These are phyloP conservation scores for Halichoerus grypus DNA, from an alignment of 2,113 vertebrate genomes.

Conservation along the genomic window DNA sequence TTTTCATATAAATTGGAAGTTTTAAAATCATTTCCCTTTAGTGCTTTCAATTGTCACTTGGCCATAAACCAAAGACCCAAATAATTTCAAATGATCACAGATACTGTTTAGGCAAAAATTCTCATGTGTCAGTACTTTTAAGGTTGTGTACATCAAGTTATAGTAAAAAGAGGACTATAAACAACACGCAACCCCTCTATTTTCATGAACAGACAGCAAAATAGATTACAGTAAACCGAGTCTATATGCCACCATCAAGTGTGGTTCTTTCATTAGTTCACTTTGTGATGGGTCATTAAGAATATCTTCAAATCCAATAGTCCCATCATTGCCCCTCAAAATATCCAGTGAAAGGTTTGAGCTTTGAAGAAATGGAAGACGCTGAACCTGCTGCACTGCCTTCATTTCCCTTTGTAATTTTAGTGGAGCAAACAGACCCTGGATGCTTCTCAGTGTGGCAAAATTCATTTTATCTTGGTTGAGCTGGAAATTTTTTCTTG, in stretches of 20 bases:
- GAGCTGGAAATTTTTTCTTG: no score
- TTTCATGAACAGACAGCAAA: constrained; percentile 14
- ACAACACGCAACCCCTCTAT: not conserved
- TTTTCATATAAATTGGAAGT: constrained; percentile 43
- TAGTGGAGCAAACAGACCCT: no score
- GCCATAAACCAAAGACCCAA: constrained; percentile 16
- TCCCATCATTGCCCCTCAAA: no score
- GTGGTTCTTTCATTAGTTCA: constrained; percentile 97
- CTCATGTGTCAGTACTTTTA: constrained; percentile 71
- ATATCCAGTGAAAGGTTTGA: no score
- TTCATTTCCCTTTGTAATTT: no score
- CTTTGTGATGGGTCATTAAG: constrained; percentile 91
- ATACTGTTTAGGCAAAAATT: constrained; percentile 10
- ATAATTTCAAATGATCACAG: constrained; percentile 44
- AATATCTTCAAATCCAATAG: no score
- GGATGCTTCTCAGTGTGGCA: no score
- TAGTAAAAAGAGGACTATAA: constrained; percentile 75
- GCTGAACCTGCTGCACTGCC: no score
- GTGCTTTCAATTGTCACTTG: not conserved
- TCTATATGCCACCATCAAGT: constrained; percentile 96
- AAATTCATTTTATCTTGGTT: no score
- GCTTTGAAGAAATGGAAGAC: no score
- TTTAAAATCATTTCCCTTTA: constrained; percentile 32
- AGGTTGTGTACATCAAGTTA: constrained; percentile 73
- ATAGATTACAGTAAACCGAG: constrained; percentile 91